Evolutionary conservation across 2,113 vertebrate genomes (phyloP).

Genomic region (Mormoops blainvillei): DNA sequence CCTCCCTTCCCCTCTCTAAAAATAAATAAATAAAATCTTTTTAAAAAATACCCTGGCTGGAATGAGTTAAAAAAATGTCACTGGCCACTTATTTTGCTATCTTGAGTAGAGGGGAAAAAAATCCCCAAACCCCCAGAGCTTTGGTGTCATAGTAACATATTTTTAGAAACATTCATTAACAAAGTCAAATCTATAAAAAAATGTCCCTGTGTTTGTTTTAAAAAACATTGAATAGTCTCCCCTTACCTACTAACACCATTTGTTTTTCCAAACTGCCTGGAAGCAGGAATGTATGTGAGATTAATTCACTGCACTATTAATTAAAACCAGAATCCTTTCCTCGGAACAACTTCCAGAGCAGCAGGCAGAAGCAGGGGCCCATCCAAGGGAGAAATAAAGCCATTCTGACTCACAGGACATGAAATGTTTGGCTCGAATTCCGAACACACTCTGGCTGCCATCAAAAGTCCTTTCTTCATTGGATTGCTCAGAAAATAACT

Average conservation of each 20-base stretch:
- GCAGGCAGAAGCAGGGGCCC: constrained; percentile 51
- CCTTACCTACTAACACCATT: constrained; percentile 77
- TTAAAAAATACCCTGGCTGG: no score
- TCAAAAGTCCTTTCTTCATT: not conserved
- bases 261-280: constrained; percentile 72
- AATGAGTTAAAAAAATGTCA: constrained; percentile 66
- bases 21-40: no score
- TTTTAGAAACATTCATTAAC: constrained; percentile 66
- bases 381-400: constrained; percentile 66
- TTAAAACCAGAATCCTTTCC: constrained; percentile 73
- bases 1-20: no score
- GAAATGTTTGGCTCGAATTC: not conserved
- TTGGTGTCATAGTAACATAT: constrained; percentile 56
- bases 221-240: constrained; percentile 62
- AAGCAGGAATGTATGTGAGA: constrained; percentile 63
- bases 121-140: constrained; percentile 26
- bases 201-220: constrained; percentile 61
- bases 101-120: not conserved
- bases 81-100: constrained; percentile 44
- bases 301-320: constrained; percentile 76
- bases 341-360: constrained; percentile 63
- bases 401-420: constrained; percentile 53
- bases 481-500: constrained; percentile 41
- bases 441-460: not conserved
- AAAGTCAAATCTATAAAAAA: constrained; percentile 73